Conservation (phyloP, 2,113 vertebrate species). For the Antechinus stuartii region DNA sequence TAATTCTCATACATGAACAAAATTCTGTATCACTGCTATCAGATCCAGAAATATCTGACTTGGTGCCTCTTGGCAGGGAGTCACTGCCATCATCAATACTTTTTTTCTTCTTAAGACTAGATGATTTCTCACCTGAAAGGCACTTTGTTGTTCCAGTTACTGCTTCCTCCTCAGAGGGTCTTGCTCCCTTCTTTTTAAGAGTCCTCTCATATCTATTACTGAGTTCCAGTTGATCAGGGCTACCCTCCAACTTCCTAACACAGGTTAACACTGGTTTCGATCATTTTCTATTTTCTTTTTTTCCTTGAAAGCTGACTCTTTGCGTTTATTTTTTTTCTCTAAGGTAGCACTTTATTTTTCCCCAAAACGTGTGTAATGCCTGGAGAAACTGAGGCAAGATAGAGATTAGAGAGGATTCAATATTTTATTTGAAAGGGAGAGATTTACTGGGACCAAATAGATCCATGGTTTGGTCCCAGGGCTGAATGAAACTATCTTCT, state of each 20-base stretch:
- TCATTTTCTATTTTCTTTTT: neutral
- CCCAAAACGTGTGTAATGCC: neutral
- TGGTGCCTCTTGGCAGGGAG: neutral
- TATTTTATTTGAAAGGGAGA: too few species aligned
- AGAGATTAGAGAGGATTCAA: too few species aligned
- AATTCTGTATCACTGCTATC: neutral
- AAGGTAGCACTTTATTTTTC: neutral
- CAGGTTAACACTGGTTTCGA: neutral
- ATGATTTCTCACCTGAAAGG: neutral
- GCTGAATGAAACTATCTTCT: too few species aligned
- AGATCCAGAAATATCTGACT: neutral
- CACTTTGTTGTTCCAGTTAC: too few species aligned
- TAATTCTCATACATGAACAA: neutral
- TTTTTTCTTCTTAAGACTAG: neutral
- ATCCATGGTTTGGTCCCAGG: too few species aligned
- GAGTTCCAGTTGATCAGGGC: neutral
- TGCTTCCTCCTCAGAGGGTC: too few species aligned
- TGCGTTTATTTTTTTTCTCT: neutral
- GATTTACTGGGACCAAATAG: too few species aligned
- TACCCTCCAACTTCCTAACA: neutral
- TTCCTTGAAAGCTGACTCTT: neutral
- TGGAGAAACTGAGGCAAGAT: too few species aligned
- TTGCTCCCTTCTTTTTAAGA: neutral
- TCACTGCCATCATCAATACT: neutral
- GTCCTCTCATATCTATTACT: neutral